A percentile compares a stretch with the other conserved stretches of the same genome.
These are phyloP conservation scores for Siderastrea siderea DNA, from an alignment of 92 coral and sea anemone genomes.

Conservation along the genomic window DNA sequence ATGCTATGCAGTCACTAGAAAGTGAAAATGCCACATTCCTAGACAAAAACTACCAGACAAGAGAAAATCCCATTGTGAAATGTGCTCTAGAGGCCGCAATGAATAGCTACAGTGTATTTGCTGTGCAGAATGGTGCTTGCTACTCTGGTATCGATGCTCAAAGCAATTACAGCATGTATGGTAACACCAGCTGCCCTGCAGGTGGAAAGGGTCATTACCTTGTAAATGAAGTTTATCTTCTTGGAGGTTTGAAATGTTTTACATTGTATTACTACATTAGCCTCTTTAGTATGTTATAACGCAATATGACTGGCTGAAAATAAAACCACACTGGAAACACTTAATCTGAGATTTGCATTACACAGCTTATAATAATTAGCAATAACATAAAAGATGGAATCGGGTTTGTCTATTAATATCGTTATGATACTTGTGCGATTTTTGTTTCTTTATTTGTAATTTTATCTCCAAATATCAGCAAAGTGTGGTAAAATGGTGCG, in stretches of 20 bases:
- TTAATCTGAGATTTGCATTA: no score
- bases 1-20: neutral
- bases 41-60: neutral
- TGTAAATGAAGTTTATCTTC: conserved; percentile 13
- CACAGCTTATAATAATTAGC: no score
- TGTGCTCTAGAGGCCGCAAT: conserved; percentile 38
- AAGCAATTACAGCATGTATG: conserved; percentile 2
- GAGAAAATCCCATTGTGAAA: conserved; percentile 25
- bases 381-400: no score
- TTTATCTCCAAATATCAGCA: neutral
- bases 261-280: no score
- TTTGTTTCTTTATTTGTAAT: neutral
- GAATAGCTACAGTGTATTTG: conserved; percentile 20
- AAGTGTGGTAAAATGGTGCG: conserved; percentile 26
- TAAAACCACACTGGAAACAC: no score
- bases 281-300: no score
- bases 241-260: conserved; percentile 11
- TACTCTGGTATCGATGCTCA: conserved; percentile 1
- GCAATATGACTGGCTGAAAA: no score
- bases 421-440: no score
- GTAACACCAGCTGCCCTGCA: conserved; percentile 1
- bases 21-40: conserved; percentile 16
- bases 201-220: conserved; percentile 19
- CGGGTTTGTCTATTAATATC: no score
- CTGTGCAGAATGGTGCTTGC: conserved; percentile 29